Percentiles rank a stretch among this genome's conserved stretches.
phyloP scores from a whole-genome alignment of 2,113 vertebrate species.

The Asarcornis scutulata region DNA sequence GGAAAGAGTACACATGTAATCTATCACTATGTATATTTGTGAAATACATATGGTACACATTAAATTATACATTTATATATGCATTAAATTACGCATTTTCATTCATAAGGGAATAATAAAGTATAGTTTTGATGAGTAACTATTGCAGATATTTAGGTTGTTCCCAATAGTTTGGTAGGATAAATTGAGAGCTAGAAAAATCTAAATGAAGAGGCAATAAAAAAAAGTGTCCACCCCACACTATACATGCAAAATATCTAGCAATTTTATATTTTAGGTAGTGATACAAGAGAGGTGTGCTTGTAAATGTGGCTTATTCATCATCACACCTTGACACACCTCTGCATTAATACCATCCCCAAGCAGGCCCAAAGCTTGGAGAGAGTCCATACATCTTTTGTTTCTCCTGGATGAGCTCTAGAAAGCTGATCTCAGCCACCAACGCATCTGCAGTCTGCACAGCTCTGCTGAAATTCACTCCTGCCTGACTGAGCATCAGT shows the following conservation, averaged over 20 bases:
- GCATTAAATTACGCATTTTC: not conserved
- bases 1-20: not conserved
- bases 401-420: not conserved
- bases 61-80: not conserved
- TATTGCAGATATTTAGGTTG: not conserved
- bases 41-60: not conserved
- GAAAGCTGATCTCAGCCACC: not conserved
- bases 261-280: not conserved
- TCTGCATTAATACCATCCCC: not conserved
- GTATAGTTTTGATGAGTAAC: not conserved
- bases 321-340: not conserved
- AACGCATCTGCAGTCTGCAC: not conserved
- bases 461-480: not conserved
- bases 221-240: not conserved
- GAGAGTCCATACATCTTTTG: not conserved
- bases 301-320: not conserved
- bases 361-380: not conserved
- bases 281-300: not conserved
- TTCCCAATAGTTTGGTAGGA: not conserved
- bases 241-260: not conserved
- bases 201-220: not conserved
- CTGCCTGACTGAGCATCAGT: not conserved
- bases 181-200: not conserved
- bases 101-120: not conserved
- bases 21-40: not conserved